Evolutionary conservation across 2,797 vertebrate genomes (phyloP).

Genomic region (Scleropages formosus): DNA sequence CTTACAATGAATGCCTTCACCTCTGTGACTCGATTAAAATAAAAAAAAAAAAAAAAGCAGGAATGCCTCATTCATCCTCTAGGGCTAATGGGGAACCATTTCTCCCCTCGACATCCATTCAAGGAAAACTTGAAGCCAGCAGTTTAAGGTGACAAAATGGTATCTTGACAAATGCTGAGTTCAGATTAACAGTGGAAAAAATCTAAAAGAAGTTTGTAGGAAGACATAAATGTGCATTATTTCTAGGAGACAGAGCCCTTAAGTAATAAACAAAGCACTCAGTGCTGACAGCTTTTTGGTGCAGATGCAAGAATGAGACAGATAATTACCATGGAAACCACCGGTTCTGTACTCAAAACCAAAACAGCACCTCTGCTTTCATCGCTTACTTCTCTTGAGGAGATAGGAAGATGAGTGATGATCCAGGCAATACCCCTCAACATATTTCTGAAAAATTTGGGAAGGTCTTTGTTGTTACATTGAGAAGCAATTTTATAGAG

Average conservation of each 20-base stretch:
- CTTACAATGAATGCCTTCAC: conserved; percentile 21
- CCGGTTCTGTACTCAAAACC: conserved; percentile 70
- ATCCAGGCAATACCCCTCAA: conserved; percentile 26
- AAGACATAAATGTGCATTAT: conserved; percentile 57
- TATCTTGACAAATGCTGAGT: conserved; percentile 85
- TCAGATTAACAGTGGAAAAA: conserved; percentile 76
- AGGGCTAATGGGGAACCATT: conserved; percentile 71
- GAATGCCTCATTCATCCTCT: conserved; percentile 30
- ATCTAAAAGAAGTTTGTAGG: conserved; percentile 45
- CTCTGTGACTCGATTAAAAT: conserved; percentile 13
- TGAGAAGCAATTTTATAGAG: no score
- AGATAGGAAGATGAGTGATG: conserved; percentile 58
- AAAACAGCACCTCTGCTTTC: conserved; percentile 22
- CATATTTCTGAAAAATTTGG: no score
- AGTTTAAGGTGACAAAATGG: conserved; percentile 80
- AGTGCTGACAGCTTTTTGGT: conserved; percentile 75
- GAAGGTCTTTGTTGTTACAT: no score
- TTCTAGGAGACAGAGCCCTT: conserved; percentile 48
- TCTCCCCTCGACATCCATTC: conserved; percentile 67
- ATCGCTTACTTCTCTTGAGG: conserved; percentile 47
- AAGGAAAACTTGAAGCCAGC: conserved; percentile 84
- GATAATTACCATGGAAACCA: conserved; percentile 91
- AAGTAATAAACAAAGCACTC: conserved; percentile 87
- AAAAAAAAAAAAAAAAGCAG: no score
- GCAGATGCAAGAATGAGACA: conserved; percentile 71